Conservation (phyloP, 2,797 vertebrate genomes). For the Falco biarmicus region DNA sequence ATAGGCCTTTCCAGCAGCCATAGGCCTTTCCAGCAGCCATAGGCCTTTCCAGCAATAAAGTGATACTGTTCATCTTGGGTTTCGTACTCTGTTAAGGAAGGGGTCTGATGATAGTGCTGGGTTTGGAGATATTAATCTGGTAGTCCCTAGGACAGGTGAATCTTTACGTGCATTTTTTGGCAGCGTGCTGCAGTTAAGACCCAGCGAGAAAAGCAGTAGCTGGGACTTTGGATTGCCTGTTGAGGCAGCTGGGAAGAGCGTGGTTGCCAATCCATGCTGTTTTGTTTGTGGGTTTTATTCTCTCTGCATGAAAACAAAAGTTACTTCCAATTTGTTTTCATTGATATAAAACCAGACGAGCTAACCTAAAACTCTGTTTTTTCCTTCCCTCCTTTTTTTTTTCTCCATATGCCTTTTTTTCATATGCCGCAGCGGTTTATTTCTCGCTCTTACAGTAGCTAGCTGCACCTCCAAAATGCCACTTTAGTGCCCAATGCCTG, state of each 20-base stretch:
- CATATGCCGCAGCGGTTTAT: not conserved
- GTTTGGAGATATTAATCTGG: not conserved
- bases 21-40: too few relatives aligned
- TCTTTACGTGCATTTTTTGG: not conserved
- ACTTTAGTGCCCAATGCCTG: not conserved
- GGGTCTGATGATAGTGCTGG: not conserved
- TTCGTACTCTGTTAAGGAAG: not conserved
- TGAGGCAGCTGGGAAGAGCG: not conserved
- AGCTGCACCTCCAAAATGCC: not conserved
- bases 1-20: not conserved
- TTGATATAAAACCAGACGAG: not conserved
- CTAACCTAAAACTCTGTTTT: not conserved
- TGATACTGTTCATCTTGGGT: not conserved
- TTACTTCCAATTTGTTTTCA: not conserved
- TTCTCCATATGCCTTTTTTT: not conserved
- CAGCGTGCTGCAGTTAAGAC: not conserved
- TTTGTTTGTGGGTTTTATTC: not conserved
- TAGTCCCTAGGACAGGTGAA: not conserved
- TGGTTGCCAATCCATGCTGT: not conserved
- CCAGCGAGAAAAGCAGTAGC: not conserved
- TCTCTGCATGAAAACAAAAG: not conserved
- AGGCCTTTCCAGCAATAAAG: not conserved
- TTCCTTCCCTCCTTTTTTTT: not conserved
- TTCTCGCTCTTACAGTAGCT: not conserved
- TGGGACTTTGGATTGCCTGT: not conserved